Evolutionary conservation across 2,888 invertebrate species (phyloP), one percentile per base, ranked within the genome.

Genomic region (Agrotis segetum): DNA sequence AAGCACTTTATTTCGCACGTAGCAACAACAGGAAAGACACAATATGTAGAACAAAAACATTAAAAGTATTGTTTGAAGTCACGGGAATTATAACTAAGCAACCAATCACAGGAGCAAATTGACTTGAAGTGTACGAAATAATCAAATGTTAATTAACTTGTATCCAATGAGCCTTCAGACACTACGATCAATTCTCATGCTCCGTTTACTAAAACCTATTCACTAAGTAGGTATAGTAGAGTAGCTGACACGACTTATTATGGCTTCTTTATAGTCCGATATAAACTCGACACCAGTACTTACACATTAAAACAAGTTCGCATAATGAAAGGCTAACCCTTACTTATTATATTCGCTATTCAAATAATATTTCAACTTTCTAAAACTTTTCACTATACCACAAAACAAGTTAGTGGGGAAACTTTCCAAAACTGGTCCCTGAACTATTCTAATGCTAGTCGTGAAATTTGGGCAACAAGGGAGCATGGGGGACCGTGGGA

Each of bases 401-500:
- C 62, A 68, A 71, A 79, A 75, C 77, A 21, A 75, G 67, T 74
- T 64, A 61, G 63, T 64, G 34, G 71, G 71, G 65, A 63, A 74
- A 79, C 77, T 86, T 77, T 77, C 71, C 9, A 77, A 85, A 88
- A 89, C 90, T 86, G 87, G 89, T 90, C 60, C 71, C 52, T 81
- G 70, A 72, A 74, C 79, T 82, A 80, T 85, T 85, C 82, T 83
- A 84, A 84, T 87, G 81, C 77, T 85, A 84, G 80, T 82, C 62
- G 74, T 81, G 79, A 85, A 87, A 77, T 87, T 87, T 82, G 83
- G 87, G 79, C 83, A 83, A 85, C 81, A 88, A 88, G 86, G 87
- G 88, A 78, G 70, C 83, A 80, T 19, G 3, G 85, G 89, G 89
- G 87, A 89, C 94, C 95, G 95, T 95, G 95, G 90, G 95, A 95